Evolutionary conservation across 1,140 invertebrate species (phyloP), one percentile per base, ranked within the genome.

Genomic region (Brachionus koreanus): DNA sequence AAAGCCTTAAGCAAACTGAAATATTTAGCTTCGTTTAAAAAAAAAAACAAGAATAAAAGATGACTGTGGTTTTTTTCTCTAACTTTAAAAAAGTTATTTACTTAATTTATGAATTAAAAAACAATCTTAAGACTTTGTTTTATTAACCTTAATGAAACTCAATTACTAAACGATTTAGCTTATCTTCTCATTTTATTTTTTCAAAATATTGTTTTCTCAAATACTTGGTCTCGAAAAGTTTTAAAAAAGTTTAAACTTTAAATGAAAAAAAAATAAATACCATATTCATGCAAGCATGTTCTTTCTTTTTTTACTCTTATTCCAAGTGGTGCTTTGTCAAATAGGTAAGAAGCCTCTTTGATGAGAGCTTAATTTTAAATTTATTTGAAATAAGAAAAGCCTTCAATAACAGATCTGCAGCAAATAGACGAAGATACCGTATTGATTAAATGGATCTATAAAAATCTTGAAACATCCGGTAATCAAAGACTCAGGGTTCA

Each of bases 61-160:
- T 39, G 65, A 69, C 65, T 69, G 33, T 69, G 65, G 65, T 35
- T 69, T 69, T 37, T 16, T 69, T 65, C 23, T 65, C 33, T 65
- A 33, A 33, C 33, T 65, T 65, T 37, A n/a, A 33, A 33, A 69
- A 69, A 69, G 65, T 69, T 69, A 69, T 69, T 69, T 69, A 69
- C 33, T 69, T 69, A 39, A 69, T 69, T 69, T 69, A 43, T 69
- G 65, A 69, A 69, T 69, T 65, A 65, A 65, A 65, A 65, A 65
- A 65, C 29, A 69, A 69, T 69, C 65, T 69, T 69, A 39, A 69
- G 19, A 39, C 16, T 69, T 69, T 69, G 37, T 65, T 65, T 65
- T 33, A 33, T 65, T 65, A 33, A 33, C 63, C 63, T 65, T 33
- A 69, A 69, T 39, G 19, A 69, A 69, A 69, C 33, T 69, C 49